Base-by-base conservation (phyloP, 2,888 invertebrate genomes). In the Brenthis daphne region DNA sequence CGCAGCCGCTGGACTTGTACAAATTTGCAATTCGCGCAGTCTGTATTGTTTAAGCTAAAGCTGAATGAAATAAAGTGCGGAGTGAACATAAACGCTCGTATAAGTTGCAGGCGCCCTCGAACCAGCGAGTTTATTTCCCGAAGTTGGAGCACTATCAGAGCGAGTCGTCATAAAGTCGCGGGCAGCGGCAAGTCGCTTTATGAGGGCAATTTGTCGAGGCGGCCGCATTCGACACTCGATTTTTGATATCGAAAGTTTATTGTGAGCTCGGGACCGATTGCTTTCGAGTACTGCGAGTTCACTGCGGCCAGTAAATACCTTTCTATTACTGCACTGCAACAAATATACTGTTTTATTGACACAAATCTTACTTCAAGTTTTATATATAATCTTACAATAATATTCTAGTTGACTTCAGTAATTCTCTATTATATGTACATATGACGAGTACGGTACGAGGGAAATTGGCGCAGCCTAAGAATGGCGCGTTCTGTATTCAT, bases 221-320 rank as follows among this genome's bases (percentile, higher is more conserved):
- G 75, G 77, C 76, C 78, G 77, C 80, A 76, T 76, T 73, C 75
- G 78, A 75, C 76, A 77, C 78, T 79, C 76, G 75, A 79, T 77
- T 77, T 79, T 80, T 79, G 79, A 79, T 79, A 80, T 80, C 77
- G 78, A 77, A 79, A 79, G 77, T 80, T 79, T 80, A 80, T 78
- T 79, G 77, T 77, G 77, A 47, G 37, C 61, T 61, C 33, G 33
- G 51, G 51, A 61, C 53, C 60, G 55, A 60, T 55, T 29, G 54
- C 66, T 58, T 55, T 60, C 58, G 43, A 47, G 58, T 55, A 47
- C 54, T 53, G 66, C 37, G 51, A 60, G 33, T 60, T 37, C 47
- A 20, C 55, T 55, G 48, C 48, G 33, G 50, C 48, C 13, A 29
- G 33, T 33, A 20, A 50, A 54, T 53, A 24, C 29, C 48, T 48